Conservation (phyloP, 35 echinoderm and acorn worm genomes). For the Lytechinus pictus region DNA sequence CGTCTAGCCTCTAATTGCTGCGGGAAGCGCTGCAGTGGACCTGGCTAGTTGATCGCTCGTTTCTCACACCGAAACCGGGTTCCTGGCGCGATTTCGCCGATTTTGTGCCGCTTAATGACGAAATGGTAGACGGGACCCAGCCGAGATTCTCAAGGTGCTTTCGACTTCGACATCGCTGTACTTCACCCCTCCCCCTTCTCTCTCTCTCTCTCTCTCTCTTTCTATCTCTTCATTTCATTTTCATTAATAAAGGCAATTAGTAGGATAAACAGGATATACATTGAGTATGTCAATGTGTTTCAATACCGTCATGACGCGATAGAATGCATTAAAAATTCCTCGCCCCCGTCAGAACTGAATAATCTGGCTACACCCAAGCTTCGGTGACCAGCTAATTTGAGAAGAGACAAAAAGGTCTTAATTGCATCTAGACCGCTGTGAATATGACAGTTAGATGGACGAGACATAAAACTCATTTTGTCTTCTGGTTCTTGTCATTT, state of each 20-base stretch:
- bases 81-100: slow-evolving; percentile 28
- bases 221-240: not conserved
- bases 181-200: too few relatives aligned
- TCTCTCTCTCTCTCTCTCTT: not conserved
- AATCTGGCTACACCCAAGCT: not conserved
- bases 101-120: slow-evolving; percentile 27
- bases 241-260: not conserved
- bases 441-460: slow-evolving; percentile 29
- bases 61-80: not conserved
- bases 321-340: not conserved
- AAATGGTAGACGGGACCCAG: slow-evolving; percentile 50
- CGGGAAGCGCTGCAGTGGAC: slow-evolving; percentile 33
- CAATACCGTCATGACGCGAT: not conserved
- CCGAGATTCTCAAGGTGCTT: slow-evolving; percentile 39
- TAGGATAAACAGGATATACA: not conserved
- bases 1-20: slow-evolving; percentile 45
- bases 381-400: slow-evolving; percentile 22
- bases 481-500: not conserved
- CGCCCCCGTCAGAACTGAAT: not conserved
- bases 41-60: not conserved
- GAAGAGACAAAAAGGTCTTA: not conserved
- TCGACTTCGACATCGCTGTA: not conserved
- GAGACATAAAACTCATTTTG: not conserved
- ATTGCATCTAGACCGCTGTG: slow-evolving; percentile 52
- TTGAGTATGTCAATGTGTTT: not conserved